Base-by-base conservation (phyloP, 2,113 vertebrate species). In the Boulengerochromis microlepis region DNA sequence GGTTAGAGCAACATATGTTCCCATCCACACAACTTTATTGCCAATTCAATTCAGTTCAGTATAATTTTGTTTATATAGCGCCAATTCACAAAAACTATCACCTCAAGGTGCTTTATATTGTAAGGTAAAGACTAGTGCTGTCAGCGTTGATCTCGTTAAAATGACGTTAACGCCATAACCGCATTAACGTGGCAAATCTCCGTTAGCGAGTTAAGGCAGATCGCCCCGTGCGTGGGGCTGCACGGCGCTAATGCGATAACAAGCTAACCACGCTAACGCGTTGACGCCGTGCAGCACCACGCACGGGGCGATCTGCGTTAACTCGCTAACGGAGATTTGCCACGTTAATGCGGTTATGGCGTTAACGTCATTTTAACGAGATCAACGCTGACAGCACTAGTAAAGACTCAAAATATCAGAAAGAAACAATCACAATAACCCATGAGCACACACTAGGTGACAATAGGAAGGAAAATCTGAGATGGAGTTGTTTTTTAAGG, bases 381-480 rank as follows among this genome's bases (percentile, higher is more conserved):
- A 61, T 61, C 0, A 1, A 61, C 3, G 16, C 29, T 61, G 2
- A 61, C 2, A 61, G 29, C 29, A 33, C 29, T 19, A 61, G 29
- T 61, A 61, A 61, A 33, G 57, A 61, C 29, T 61, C 31, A 64
- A 35, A 64, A 12, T 64, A 64, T 35, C 59, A 64, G 59, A 64
- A 64, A 64, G 18, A 64, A 64, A 64, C 31, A 5, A 64, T 11
- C 18, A 64, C 10, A 35, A 19, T 35, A 35, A 64, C 59, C 59
- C 18, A 64, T 64, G 59, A 35, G 31, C 31, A 64, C 31, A 64
- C 59, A 64, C 59, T 64, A 4, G 18, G 61, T n/a, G 6, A 66
- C 61, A 35, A 35, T 66, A 66, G 31, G 61, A 66, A 66, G 18
- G 6, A 13, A 12, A 66, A n/a, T 38, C 10, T 66, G 31, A 66